Conservation (phyloP, 2,113 vertebrate species). For the Rhea americana region DNA sequence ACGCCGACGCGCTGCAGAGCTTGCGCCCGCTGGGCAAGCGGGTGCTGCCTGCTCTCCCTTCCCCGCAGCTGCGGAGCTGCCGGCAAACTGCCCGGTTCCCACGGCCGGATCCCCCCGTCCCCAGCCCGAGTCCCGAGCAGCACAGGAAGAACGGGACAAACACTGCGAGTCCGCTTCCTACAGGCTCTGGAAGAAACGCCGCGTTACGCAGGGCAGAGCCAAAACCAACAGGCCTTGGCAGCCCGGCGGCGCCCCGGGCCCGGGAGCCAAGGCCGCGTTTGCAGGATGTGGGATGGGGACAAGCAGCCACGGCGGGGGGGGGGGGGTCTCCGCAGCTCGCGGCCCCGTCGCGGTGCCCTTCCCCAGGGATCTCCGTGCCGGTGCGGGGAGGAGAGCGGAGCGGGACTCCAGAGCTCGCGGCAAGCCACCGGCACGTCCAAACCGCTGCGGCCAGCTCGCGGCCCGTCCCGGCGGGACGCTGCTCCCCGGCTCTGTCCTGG, state of each 20-base stretch:
- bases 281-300: slow-evolving; percentile 45
- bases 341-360: no score
- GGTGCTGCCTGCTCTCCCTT: accelerated
- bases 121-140: background rate
- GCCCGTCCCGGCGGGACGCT: background rate
- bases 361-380: no score
- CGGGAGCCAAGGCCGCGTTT: slow-evolving; percentile 52
- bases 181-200: slow-evolving; percentile 57
- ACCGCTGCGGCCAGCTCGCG: background rate
- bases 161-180: slow-evolving; percentile 52
- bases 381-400: accelerated
- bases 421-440: background rate
- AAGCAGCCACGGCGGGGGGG: background rate
- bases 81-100: background rate
- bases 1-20: accelerated
- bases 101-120: background rate
- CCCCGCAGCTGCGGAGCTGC: background rate
- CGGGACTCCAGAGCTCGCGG: accelerated
- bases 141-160: slow-evolving; percentile 19
- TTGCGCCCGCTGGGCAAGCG: background rate
- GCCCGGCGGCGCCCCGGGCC: background rate
- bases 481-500: background rate
- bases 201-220: slow-evolving; percentile 33
- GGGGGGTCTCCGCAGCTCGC: background rate
- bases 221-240: slow-evolving; percentile 67